Percentiles rank a stretch among this genome's conserved stretches.
These are phyloP conservation scores for Ethmia dodecea DNA, from an alignment of 2,888 invertebrate genomes.

Conservation along the genomic window DNA sequence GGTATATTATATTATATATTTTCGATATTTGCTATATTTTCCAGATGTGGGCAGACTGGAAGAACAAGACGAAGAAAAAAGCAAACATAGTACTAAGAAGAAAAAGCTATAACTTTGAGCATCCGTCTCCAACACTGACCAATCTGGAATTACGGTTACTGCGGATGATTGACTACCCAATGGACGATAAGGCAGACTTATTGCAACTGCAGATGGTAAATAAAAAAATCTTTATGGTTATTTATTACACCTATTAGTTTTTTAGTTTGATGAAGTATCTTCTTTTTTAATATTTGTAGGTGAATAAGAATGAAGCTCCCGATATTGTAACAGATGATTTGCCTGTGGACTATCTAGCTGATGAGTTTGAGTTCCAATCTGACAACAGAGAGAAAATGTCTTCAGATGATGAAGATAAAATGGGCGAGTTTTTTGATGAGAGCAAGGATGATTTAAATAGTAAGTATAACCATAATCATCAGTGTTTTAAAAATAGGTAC, in stretches of 20 bases:
- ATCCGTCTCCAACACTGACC: conserved; percentile 18
- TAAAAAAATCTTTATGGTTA: neutral
- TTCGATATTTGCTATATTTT: conserved; percentile 7
- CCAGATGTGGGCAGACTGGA: conserved; percentile 46
- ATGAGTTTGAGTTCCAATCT: conserved; percentile 1
- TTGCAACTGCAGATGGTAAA: conserved; percentile 27
- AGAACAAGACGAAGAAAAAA: conserved; percentile 39
- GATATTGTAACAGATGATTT: conserved; percentile 13
- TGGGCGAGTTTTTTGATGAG: conserved; percentile 1
- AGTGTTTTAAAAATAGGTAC: too few relatives aligned
- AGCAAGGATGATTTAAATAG: conserved; percentile 1
- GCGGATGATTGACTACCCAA: conserved; percentile 33
- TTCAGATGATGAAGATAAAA: conserved; percentile 2
- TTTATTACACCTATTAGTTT: neutral
- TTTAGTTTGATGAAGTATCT: neutral
- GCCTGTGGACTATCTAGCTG: conserved; percentile 11
- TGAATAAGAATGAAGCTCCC: conserved; percentile 20
- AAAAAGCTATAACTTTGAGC: conserved; percentile 21
- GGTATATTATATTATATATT: neutral
- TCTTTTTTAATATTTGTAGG: conserved; percentile 9
- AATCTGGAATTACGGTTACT: conserved; percentile 31
- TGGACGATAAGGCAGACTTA: conserved; percentile 25
- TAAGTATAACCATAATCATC: too few relatives aligned
- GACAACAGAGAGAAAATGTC: conserved; percentile 3
- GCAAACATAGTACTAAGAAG: conserved; percentile 32